Percentiles rank a stretch among this genome's conserved stretches.
phyloP scores from a whole-genome alignment of 1,140 invertebrate genomes.

The Papilio helenus region DNA sequence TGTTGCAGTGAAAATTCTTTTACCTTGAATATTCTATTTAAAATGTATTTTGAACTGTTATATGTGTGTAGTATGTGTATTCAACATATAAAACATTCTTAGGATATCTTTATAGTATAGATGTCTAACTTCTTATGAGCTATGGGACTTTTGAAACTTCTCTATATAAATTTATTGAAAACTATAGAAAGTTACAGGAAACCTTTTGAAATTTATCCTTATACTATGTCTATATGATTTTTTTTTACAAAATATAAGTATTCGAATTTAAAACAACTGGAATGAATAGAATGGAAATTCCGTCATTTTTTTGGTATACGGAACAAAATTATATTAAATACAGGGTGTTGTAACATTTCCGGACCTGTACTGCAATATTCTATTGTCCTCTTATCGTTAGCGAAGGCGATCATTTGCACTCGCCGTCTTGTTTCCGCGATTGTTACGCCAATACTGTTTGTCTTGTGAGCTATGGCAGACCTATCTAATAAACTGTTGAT shows the following conservation, averaged over 20 bases:
- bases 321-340: slow-evolving; percentile 1
- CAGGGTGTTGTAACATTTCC: slow-evolving; percentile 41
- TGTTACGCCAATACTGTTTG: slow-evolving; percentile 26
- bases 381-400: slow-evolving; percentile 47
- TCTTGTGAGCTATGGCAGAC: background rate
- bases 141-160: background rate
- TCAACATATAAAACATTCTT: background rate
- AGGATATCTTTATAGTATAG: background rate
- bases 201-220: slow-evolving; percentile 1
- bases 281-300: background rate
- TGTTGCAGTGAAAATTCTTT: too few species aligned
- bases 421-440: slow-evolving; percentile 42
- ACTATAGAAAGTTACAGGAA: background rate
- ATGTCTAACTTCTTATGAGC: background rate
- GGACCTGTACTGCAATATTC: slow-evolving; percentile 41
- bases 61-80: background rate
- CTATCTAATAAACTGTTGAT: background rate
- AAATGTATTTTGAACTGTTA: background rate
- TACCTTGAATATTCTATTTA: background rate
- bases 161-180: background rate
- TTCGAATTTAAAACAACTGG: background rate
- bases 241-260: background rate
- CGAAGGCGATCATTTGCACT: slow-evolving; percentile 40
- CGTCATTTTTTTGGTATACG: background rate
- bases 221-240: background rate